These are phyloP conservation scores for Taurulus bubalis DNA, from an alignment of 2,113 vertebrate species.

Conservation along the genomic window DNA sequence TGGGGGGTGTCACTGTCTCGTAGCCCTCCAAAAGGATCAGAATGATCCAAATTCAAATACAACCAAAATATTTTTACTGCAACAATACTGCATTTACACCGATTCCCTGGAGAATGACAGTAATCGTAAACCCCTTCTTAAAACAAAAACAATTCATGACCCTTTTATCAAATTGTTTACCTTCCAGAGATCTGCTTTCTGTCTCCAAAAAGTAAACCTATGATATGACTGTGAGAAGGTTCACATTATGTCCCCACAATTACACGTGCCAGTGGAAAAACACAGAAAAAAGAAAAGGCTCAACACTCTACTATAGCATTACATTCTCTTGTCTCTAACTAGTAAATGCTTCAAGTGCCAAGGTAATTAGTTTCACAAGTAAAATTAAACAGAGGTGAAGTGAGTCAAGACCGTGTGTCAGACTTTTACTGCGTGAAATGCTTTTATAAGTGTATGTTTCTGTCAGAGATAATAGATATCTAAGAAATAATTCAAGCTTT, in stretches of 20 bases:
- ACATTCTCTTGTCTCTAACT: constrained; percentile 54
- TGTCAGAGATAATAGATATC: neutral
- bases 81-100: neutral
- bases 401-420: constrained; percentile 28
- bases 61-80: neutral
- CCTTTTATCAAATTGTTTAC: constrained; percentile 4
- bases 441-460: constrained; percentile 11
- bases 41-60: neutral
- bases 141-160: neutral
- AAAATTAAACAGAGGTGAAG: constrained; percentile 46
- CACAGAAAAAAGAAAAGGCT: constrained; percentile 17
- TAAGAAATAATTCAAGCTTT: neutral
- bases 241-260: neutral
- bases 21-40: neutral
- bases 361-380: constrained; percentile 40
- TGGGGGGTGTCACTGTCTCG: neutral
- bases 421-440: constrained; percentile 23
- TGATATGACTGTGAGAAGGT: neutral
- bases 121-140: constrained; percentile 12
- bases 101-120: neutral
- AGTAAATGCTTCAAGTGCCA: constrained; percentile 48
- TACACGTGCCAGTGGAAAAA: neutral
- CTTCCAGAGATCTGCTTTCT: neutral
- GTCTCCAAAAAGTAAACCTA: neutral
- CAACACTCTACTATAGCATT: constrained; percentile 39